A percentile compares a stretch with the other conserved stretches of the same genome.
Evolutionary conservation across 2,113 vertebrate species (phyloP).

Genomic region (Chloropsis hardwickii): DNA sequence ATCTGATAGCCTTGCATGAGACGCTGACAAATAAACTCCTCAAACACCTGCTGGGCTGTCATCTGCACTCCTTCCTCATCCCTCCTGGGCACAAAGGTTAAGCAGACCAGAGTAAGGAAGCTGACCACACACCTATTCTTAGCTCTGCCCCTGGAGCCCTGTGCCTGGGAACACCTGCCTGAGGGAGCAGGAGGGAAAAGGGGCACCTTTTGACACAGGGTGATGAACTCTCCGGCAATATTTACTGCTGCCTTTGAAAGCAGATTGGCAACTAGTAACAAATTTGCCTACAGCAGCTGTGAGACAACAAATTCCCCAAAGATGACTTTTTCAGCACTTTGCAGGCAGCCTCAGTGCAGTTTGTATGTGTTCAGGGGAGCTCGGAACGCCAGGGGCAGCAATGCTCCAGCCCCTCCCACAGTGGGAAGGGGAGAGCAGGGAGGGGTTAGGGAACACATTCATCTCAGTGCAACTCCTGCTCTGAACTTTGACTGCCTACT

Average conservation of each 20-base stretch:
- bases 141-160: not conserved
- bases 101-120: not conserved
- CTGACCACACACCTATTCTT: not conserved
- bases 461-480: not conserved
- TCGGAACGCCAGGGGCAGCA: not conserved
- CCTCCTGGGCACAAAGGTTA: slow-evolving; percentile 74
- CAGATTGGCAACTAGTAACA: not conserved
- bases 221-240: not conserved
- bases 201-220: not conserved
- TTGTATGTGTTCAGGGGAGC: not conserved
- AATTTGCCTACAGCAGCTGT: not conserved
- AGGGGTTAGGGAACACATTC: not conserved
- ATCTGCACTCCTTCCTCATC: slow-evolving; percentile 91
- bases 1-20: slow-evolving; percentile 99
- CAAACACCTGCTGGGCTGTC: slow-evolving; percentile 93
- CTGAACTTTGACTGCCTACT: not conserved
- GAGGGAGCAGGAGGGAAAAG: not conserved
- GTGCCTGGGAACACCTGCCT: not conserved
- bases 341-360: not conserved
- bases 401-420: not conserved
- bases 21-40: slow-evolving; percentile 97
- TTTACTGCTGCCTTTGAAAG: not conserved
- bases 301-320: not conserved
- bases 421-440: not conserved
- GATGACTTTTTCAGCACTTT: not conserved